Base-by-base conservation (phyloP, 1,140 invertebrate genomes). In the Macrosteles quadrilineatus region DNA sequence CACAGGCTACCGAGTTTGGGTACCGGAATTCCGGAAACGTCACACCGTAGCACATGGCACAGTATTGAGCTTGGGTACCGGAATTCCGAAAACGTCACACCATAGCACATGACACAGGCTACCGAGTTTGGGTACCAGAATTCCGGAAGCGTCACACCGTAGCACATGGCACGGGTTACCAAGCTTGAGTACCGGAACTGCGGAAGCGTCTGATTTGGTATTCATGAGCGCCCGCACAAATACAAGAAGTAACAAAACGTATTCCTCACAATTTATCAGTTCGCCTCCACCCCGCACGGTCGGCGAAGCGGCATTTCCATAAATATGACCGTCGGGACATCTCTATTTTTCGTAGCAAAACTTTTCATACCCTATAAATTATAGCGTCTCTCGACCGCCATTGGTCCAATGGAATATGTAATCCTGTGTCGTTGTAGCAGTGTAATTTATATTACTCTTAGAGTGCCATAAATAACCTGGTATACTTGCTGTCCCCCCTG, bases 321-420 rank as follows among this genome's bases (percentile, higher is more conserved):
- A 70, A 70, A 70, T 70, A 70, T 70, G 68, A 70, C 68, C 63
- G 59, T 62, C 31, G 68, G 30, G 68, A 70, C 68, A 70, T 70
- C 68, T 70, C 68, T 70, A 70, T 70, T 70, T 70, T 70, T 70
- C 68, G 68, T 69, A 47, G 68, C 59, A 70, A 59, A 70, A 70
- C 57, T 70, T 70, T 70, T 70, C 68, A 62, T 70, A 70, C 68
- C 40, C 63, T 47, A 62, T 70, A 70, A 70, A 70, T 70, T 36
- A 43, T 27, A 14, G 9, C 57, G 57, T 36, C 55, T 14, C 21
- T 59, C 55, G 55, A 14, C 25, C 23, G 21, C 55, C 55, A 59
- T 59, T 59, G 55, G 55, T 59, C 55, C 55, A 30, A 21, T 59
- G 55, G 55, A 59, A 59, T 59, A 59, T 59, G 55, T 59, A 59